phyloP scores from a whole-genome alignment of 2,797 vertebrate species.

The Xyrichtys novacula region DNA sequence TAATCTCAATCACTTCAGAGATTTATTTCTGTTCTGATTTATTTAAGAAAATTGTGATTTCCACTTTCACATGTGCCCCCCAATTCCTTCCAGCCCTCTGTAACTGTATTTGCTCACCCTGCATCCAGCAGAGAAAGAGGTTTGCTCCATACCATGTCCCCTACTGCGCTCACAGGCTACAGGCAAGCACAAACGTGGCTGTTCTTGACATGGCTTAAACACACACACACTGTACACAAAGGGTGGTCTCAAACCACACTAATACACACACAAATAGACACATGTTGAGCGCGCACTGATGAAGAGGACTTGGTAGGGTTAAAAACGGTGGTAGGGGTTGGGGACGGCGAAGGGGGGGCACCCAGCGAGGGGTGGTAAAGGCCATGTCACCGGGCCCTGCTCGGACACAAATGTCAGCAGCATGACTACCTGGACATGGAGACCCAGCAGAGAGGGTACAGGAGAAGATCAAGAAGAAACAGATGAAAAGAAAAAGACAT shows the following conservation, averaged over 20 bases:
- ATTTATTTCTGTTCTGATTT: too few relatives aligned
- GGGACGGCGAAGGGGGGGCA: constrained; percentile 54
- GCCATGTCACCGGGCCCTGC: constrained; percentile 67
- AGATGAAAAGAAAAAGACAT: constrained; percentile 18
- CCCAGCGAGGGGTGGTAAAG: constrained; percentile 76
- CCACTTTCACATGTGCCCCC: background rate
- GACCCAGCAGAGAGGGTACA: constrained; percentile 50
- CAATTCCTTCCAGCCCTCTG: constrained; percentile 4
- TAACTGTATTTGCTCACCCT: constrained; percentile 57
- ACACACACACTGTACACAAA: constrained; percentile 61
- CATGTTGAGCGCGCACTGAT: constrained; percentile 30
- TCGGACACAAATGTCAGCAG: constrained; percentile 77
- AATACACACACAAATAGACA: constrained; percentile 45
- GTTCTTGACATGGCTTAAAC: constrained; percentile 70
- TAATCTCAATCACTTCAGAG: background rate
- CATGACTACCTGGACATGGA: constrained; percentile 64
- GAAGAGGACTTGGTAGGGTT: constrained; percentile 66
- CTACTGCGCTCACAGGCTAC: constrained; percentile 67
- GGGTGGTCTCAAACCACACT: constrained; percentile 42
- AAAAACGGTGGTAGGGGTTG: constrained; percentile 65
- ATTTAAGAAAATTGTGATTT: constrained; percentile 18
- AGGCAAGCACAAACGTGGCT: constrained; percentile 49
- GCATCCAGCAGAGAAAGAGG: constrained; percentile 56
- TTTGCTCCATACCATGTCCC: constrained; percentile 53
- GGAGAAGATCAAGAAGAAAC: constrained; percentile 57